phyloP scores from a whole-genome alignment of 2,888 invertebrate species.

The Cantharis flavilabris region DNA sequence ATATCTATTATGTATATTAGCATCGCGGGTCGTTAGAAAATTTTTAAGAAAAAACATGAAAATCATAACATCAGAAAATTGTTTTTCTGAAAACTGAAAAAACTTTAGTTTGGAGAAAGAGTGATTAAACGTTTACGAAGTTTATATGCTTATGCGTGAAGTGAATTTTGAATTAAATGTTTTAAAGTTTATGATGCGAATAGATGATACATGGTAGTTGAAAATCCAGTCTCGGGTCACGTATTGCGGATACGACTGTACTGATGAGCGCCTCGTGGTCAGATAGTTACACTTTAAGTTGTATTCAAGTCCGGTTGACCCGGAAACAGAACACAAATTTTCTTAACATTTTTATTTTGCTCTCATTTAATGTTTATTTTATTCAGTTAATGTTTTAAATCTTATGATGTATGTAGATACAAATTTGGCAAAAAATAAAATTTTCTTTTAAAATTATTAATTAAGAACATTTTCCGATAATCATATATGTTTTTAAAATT shows the following conservation, averaged over 20 bases:
- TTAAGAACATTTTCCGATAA: neutral
- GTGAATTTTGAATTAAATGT: slow-evolving; percentile 28
- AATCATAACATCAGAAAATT: neutral
- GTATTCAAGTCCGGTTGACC: slow-evolving; percentile 33
- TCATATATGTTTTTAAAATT: too few relatives aligned
- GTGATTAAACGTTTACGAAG: neutral
- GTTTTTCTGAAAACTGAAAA: neutral
- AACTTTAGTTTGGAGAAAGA: neutral
- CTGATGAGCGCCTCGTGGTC: slow-evolving; percentile 38
- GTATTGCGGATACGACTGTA: slow-evolving; percentile 37
- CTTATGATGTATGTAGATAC: neutral
- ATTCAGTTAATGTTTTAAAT: neutral
- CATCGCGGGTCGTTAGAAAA: neutral
- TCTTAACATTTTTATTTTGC: slow-evolving; percentile 20
- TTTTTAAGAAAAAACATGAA: neutral
- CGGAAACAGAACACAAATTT: slow-evolving; percentile 30
- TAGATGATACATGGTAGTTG: slow-evolving; percentile 21
- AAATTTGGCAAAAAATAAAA: neutral
- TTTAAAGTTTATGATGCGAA: slow-evolving; percentile 26
- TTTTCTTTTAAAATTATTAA: neutral
- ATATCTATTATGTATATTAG: neutral
- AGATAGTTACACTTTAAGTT: slow-evolving; percentile 35
- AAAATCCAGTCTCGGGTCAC: slow-evolving; percentile 33
- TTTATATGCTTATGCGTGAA: slow-evolving; percentile 4
- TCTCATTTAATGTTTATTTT: slow-evolving; percentile 10